Evolutionary conservation across 2,797 vertebrate species (phyloP).

Genomic region (Taenioides sp.): DNA sequence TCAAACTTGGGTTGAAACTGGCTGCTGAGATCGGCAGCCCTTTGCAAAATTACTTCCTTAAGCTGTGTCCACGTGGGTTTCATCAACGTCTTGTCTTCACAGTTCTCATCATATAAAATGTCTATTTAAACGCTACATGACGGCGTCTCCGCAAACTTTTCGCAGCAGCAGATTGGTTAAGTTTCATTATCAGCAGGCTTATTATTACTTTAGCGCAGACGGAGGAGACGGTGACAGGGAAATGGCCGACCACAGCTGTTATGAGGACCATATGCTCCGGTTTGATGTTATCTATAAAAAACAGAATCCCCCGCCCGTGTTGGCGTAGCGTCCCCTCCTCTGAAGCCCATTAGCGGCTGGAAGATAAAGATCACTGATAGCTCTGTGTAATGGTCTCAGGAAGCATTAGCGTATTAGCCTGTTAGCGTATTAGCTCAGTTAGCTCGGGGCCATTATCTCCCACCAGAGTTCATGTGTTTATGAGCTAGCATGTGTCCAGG

Average conservation of each 20-base stretch:
- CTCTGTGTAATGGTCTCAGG: conserved; percentile 11
- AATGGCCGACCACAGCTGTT: neutral
- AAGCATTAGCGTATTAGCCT: conserved; percentile 11
- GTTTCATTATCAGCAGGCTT: too few relatives aligned
- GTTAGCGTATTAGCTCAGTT: conserved; percentile 2
- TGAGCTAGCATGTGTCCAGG: neutral
- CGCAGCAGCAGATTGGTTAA: too few relatives aligned
- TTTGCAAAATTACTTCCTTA: too few relatives aligned
- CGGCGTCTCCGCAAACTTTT: too few relatives aligned
- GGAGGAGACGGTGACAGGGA: neutral
- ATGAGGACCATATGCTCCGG: neutral
- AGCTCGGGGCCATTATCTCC: conserved; percentile 5
- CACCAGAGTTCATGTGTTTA: neutral
- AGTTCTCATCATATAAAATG: too few relatives aligned
- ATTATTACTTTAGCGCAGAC: too few relatives aligned
- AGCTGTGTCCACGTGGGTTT: too few relatives aligned
- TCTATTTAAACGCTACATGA: too few relatives aligned
- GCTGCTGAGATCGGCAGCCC: too few relatives aligned
- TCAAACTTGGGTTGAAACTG: too few relatives aligned
- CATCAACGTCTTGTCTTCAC: too few relatives aligned
- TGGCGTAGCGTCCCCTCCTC: neutral
- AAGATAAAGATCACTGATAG: conserved; percentile 5
- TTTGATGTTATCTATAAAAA: neutral
- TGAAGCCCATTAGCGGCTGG: conserved; percentile 6
- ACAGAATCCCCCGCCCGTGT: neutral